Base-by-base conservation (phyloP, 2,113 vertebrate species). In the Scalopus aquaticus region DNA sequence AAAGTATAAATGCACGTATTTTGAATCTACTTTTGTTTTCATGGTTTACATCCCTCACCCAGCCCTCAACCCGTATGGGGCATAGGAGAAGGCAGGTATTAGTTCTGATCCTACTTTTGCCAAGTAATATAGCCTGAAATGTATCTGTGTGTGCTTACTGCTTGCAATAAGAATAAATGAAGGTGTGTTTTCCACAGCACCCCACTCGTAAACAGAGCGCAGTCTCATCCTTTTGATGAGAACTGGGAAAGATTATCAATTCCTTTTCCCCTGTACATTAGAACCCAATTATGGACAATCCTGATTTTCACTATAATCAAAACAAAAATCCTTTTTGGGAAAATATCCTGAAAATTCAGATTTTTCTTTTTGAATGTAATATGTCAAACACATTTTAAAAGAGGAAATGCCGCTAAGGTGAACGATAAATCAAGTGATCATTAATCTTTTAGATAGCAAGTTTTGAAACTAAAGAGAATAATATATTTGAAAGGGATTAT, bases 291-390 rank as follows among this genome's bases (percentile, higher is more conserved):
- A 15, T 54, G 9, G 2, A 6, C 13, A 86, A 87, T 87, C 6
- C 54, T 76, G 26, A 76, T 65, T 91, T 77, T 44, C 9, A 80
- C 9, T 44, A 32, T 54, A 5, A 24, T 93, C 20, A 35, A 80
- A 82, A 65, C 13, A n/a, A n/a, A n/a, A n/a, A n/a, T n/a, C 22
- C 24, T 1, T 67, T 91, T 94, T 17, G 11, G 28, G 15, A 62
- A 86, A 90, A 76, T 28, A 60, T 28, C 49, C 26, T 35, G 64
- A 58, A 89, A 58, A 91, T 93, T 95, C 19, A 70, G 32, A 80
- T 39, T 70, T 80, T 26, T 60, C 19, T 67, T 73, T 85, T 81
- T 35, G 8, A 93, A 74, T 88, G 46, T 81, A 30, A n/a, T 32
- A 3, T 77, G 35, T 69, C 22, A 86, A 85, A 46, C 58, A 80